A percentile compares a stretch with the other conserved stretches of the same genome.
Evolutionary conservation across 2,797 vertebrate genomes (phyloP).

Genomic region (Phaenicophaeus curvirostris): DNA sequence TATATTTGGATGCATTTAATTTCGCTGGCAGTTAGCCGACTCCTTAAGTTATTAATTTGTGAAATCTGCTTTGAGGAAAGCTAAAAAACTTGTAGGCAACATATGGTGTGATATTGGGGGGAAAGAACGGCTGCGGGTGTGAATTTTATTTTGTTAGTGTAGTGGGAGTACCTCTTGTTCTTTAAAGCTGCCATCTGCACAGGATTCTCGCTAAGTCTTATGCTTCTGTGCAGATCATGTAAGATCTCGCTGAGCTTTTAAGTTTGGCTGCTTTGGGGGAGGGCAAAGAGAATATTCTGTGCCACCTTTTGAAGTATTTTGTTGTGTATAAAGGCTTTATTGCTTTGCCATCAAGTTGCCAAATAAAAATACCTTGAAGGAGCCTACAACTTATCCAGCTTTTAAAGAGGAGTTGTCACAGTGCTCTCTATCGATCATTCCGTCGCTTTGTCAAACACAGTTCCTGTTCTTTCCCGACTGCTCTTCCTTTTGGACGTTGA

Average conservation of each 20-base stretch:
- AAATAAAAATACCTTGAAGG: background rate
- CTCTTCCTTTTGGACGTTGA: background rate
- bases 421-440: background rate
- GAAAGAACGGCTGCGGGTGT: slow-evolving; percentile 58
- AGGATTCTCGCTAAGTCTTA: slow-evolving; percentile 48
- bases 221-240: slow-evolving; percentile 16
- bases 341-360: background rate
- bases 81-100: slow-evolving; percentile 59
- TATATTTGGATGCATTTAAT: slow-evolving; percentile 44
- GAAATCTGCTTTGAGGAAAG: slow-evolving; percentile 63
- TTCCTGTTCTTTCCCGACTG: background rate
- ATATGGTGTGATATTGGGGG: slow-evolving; percentile 71
- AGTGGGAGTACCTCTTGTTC: slow-evolving; percentile 72
- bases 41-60: slow-evolving; percentile 61
- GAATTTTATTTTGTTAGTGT: slow-evolving; percentile 68
- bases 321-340: background rate
- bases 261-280: slow-evolving; percentile 46
- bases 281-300: slow-evolving; percentile 33
- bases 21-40: slow-evolving; percentile 15
- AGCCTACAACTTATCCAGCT: background rate
- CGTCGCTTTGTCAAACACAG: background rate
- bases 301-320: slow-evolving; percentile 25
- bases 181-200: slow-evolving; percentile 65
- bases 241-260: slow-evolving; percentile 28
- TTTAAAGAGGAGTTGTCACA: background rate